A percentile compares a stretch with the other conserved stretches of the same genome.
phyloP scores from a whole-genome alignment of 2,888 invertebrate genomes.

The Norana najaformis region DNA sequence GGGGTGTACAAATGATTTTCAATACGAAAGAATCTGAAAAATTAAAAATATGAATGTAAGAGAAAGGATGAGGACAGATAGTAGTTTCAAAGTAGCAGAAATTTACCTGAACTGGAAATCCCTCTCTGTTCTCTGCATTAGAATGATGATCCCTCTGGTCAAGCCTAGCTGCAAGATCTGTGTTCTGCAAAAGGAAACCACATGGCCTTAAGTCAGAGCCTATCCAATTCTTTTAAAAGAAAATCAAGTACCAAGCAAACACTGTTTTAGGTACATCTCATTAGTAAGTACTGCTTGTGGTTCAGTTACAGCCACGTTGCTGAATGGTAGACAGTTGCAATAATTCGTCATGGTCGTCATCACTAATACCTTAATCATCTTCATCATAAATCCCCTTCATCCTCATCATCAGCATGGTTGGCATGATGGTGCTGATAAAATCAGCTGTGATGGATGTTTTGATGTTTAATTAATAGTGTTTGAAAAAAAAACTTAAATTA shows the following conservation, averaged over 20 bases:
- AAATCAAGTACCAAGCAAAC: neutral
- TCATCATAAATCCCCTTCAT: too few relatives aligned
- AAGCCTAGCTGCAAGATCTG: conserved; percentile 14
- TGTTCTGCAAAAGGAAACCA: neutral
- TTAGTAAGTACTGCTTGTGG: neutral
- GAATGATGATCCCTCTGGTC: neutral
- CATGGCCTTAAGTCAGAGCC: neutral
- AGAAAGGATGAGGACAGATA: neutral
- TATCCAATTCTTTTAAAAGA: neutral
- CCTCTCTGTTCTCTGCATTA: neutral
- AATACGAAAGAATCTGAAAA: too few relatives aligned
- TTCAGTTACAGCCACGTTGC: neutral
- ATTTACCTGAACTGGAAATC: conserved; percentile 15
- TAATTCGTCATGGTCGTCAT: neutral
- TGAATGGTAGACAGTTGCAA: neutral
- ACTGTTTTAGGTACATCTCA: neutral
- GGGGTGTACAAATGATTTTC: too few relatives aligned
- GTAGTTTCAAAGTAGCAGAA: too few relatives aligned
- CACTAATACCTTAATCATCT: neutral
- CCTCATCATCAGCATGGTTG: too few relatives aligned
- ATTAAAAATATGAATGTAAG: too few relatives aligned
- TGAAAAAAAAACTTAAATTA: neutral
- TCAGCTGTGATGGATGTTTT: neutral
- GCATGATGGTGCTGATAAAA: neutral
- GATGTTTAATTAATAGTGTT: neutral